phyloP scores from a whole-genome alignment of 2,888 invertebrate genomes.

The Eutolmus rufibarbis region DNA sequence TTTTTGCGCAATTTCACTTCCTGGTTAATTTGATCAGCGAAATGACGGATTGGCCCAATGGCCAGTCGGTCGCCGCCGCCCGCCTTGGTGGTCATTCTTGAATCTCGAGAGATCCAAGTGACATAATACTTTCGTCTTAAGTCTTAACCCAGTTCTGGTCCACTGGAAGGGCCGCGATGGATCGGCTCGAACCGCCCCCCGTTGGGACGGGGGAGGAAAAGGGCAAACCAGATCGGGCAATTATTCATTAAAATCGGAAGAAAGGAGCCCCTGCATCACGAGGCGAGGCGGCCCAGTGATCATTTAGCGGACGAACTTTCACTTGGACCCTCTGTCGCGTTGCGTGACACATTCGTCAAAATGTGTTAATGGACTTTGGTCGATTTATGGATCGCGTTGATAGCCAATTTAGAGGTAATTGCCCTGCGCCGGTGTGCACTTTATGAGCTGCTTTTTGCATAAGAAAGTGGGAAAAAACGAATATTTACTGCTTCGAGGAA shows the following conservation, averaged over 20 bases:
- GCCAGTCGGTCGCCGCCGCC: not conserved
- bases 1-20: conserved; percentile 35
- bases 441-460: not conserved
- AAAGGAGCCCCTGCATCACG: not conserved
- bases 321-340: conserved; percentile 24
- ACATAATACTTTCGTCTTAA: conserved; percentile 39
- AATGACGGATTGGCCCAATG: conserved; percentile 13
- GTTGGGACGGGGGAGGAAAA: not conserved
- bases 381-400: conserved; percentile 39
- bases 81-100: conserved; percentile 3
- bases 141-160: conserved; percentile 34
- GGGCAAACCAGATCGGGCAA: not conserved
- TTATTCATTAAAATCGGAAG: not conserved
- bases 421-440: not conserved
- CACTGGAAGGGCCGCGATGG: not conserved
- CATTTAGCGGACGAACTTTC: conserved; percentile 26
- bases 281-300: not conserved
- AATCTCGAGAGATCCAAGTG: not conserved
- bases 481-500: not conserved
- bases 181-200: not conserved
- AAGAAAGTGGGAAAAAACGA: not conserved
- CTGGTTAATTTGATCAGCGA: conserved; percentile 27
- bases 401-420: conserved; percentile 37
- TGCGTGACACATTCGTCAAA: conserved; percentile 39
- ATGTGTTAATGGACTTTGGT: conserved; percentile 41